Evolutionary conservation across 2,888 invertebrate species (phyloP).

Genomic region (Metellina segmentata): DNA sequence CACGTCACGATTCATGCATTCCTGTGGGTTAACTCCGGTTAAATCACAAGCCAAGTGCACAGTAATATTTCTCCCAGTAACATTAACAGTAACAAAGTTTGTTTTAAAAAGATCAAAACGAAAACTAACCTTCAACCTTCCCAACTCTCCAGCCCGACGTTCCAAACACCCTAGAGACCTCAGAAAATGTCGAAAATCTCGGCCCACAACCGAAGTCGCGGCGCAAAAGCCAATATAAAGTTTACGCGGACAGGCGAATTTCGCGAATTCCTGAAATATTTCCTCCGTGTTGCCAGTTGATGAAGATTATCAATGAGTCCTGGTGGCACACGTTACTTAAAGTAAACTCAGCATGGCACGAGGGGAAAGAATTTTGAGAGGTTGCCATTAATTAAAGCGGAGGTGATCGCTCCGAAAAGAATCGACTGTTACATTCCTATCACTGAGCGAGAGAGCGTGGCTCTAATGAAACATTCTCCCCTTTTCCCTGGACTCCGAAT

Average conservation of each 20-base stretch:
- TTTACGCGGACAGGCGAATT: constrained; percentile 27
- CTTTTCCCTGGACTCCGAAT: constrained; percentile 24
- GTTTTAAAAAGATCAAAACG: not conserved
- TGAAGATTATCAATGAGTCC: constrained; percentile 67
- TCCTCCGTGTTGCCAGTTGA: constrained; percentile 41
- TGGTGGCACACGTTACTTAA: constrained; percentile 58
- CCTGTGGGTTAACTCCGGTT: not conserved
- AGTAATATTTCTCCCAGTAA: not conserved
- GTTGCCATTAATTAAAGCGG: constrained; percentile 68
- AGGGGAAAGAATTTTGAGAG: constrained; percentile 54
- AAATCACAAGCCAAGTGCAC: not conserved
- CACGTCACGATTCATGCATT: not conserved
- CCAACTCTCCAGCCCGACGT: not conserved
- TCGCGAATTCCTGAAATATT: constrained; percentile 67
- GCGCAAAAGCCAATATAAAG: constrained; percentile 57
- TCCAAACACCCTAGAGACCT: not conserved
- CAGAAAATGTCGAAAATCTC: constrained; percentile 31
- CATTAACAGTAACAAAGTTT: not conserved
- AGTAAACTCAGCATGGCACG: constrained; percentile 54
- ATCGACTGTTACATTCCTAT: constrained; percentile 62
- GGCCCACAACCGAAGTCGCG: constrained; percentile 8
- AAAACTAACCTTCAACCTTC: not conserved
- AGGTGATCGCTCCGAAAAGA: constrained; percentile 60
- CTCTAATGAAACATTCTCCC: constrained; percentile 56
- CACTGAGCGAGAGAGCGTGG: not conserved